These are phyloP conservation scores for Neosilurus mollespiculum DNA, from an alignment of 2,797 vertebrate species.

Conservation along the genomic window DNA sequence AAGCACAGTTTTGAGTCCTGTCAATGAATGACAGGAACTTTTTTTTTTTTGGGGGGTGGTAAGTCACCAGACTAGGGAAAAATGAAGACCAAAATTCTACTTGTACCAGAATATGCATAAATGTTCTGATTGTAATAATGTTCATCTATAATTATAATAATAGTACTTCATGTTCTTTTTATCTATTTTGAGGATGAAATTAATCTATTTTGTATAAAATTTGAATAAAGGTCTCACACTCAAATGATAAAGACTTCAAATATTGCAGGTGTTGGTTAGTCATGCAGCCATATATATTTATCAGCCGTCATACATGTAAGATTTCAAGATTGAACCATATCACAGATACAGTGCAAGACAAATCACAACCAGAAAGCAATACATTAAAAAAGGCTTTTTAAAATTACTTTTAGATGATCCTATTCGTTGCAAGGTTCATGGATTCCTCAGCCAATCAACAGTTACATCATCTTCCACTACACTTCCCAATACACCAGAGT, in stretches of 20 bases:
- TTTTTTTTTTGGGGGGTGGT: not conserved
- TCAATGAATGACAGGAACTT: not conserved
- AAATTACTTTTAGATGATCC: not conserved
- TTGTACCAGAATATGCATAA: not conserved
- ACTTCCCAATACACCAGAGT: not conserved
- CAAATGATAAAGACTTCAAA: not conserved
- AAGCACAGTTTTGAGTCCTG: not conserved
- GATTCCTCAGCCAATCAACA: constrained; percentile 4
- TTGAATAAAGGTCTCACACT: too few relatives aligned
- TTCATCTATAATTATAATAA: not conserved
- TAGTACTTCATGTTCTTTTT: not conserved
- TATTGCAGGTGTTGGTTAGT: not conserved
- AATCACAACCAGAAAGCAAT: not conserved
- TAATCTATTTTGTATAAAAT: not conserved
- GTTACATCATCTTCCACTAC: not conserved
- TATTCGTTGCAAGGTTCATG: not conserved
- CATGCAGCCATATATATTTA: not conserved
- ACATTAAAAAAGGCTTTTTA: not conserved
- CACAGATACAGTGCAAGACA: not conserved
- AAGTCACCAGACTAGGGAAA: not conserved
- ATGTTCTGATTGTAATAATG: not conserved
- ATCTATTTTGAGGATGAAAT: not conserved
- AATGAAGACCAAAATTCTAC: not conserved
- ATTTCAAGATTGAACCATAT: not conserved
- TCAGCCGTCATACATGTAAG: not conserved